Percentiles rank a stretch among this genome's conserved stretches.
These are phyloP conservation scores for Folsomia candida DNA, from an alignment of 2,888 invertebrate species.

Conservation along the genomic window DNA sequence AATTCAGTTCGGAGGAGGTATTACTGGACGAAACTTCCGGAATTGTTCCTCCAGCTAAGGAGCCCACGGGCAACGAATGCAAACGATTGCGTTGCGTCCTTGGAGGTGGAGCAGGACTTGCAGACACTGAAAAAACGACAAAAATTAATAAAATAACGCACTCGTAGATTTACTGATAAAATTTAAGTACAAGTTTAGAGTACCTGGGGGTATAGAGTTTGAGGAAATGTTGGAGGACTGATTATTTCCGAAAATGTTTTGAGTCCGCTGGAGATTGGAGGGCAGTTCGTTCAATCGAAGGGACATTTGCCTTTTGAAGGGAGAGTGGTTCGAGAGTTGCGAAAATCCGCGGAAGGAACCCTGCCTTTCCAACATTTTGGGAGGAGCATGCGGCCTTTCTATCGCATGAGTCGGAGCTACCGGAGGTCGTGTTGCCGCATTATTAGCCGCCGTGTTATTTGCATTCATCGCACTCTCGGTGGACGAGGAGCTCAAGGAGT, in stretches of 20 bases:
- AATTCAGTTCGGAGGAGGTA: conserved; percentile 52
- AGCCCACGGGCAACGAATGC: conserved; percentile 54
- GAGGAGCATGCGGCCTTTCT: conserved; percentile 92
- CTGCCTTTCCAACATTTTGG: conserved; percentile 89
- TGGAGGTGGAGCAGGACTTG: conserved; percentile 53
- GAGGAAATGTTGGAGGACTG: conserved; percentile 36
- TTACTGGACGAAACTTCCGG: conserved; percentile 62
- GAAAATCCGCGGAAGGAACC: conserved; percentile 77
- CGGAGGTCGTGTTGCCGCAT: conserved; percentile 11
- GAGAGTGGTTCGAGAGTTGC: conserved; percentile 77
- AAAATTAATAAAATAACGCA: neutral
- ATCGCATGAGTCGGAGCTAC: conserved; percentile 81
- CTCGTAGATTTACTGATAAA: neutral
- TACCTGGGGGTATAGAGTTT: conserved; percentile 41
- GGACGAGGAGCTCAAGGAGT: conserved; percentile 53
- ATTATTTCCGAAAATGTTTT: conserved; percentile 43
- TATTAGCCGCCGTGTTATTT: neutral
- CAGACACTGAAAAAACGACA: conserved; percentile 41
- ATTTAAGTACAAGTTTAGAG: no score
- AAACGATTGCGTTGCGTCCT: conserved; percentile 53
- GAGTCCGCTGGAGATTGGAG: conserved; percentile 80
- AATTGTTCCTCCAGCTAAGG: conserved; percentile 66
- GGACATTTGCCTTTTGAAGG: conserved; percentile 94
- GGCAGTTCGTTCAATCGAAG: conserved; percentile 91
- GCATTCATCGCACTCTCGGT: conserved; percentile 32